Conservation (phyloP, 1,140 invertebrate species). For the Polypedilum vanderplanki region DNA sequence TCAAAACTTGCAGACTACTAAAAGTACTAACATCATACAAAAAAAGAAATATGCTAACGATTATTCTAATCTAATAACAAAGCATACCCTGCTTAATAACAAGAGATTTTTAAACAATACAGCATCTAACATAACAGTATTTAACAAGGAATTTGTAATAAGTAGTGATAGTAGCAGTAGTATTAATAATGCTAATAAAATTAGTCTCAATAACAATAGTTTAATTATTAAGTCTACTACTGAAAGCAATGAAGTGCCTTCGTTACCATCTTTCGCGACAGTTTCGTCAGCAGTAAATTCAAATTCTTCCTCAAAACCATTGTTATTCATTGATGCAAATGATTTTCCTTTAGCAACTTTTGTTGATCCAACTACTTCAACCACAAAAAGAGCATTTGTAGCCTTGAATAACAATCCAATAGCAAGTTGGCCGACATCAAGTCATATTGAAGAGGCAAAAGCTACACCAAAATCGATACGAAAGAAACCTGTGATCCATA, state of each 20-base stretch:
- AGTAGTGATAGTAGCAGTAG: background rate
- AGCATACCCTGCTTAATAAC: conserved; percentile 1
- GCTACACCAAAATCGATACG: background rate
- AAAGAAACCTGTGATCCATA: conserved; percentile 17
- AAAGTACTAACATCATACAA: background rate
- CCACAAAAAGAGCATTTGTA: background rate
- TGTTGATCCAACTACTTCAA: background rate
- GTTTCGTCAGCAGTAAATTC: background rate
- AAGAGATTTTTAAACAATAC: background rate
- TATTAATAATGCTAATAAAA: too few relatives aligned
- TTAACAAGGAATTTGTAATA: background rate
- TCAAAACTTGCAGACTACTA: background rate
- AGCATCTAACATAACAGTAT: conserved; percentile 16
- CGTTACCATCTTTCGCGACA: background rate
- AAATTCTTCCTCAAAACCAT: conserved; percentile 16
- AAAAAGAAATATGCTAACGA: conserved; percentile 10
- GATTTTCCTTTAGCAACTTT: background rate
- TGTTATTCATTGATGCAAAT: background rate
- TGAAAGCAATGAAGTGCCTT: background rate
- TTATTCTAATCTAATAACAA: conserved; percentile 20
- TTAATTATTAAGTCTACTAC: background rate
- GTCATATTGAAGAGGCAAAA: background rate
- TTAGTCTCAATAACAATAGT: background rate
- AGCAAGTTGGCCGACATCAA: background rate
- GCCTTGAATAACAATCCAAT: background rate